Evolutionary conservation across 2,888 invertebrate species (phyloP).

Genomic region (Acanthopleura granulata): DNA sequence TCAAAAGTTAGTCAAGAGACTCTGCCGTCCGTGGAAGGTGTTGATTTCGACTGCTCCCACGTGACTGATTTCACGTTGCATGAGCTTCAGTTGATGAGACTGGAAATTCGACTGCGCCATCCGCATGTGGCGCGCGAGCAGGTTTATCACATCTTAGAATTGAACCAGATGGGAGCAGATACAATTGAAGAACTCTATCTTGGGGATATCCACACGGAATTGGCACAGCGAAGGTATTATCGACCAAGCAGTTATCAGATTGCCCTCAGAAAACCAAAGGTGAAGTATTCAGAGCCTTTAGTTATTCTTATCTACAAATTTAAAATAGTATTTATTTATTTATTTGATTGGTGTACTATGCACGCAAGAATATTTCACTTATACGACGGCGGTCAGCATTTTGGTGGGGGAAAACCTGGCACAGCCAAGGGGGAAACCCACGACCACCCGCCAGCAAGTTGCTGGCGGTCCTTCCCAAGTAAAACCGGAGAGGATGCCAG

Average conservation of each 20-base stretch:
- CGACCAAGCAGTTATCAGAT: constrained; percentile 74
- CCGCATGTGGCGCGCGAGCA: constrained; percentile 22
- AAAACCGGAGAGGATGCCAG: too few relatives aligned
- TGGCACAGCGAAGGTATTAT: constrained; percentile 70
- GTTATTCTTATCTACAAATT: too few relatives aligned
- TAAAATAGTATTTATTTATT: constrained; percentile 43
- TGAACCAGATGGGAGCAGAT: constrained; percentile 16
- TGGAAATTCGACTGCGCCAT: constrained; percentile 67
- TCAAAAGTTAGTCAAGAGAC: not conserved
- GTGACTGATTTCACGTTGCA: constrained; percentile 73
- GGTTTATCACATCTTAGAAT: constrained; percentile 15
- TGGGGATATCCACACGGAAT: constrained; percentile 73
- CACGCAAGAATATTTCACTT: too few relatives aligned
- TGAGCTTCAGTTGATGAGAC: constrained; percentile 73
- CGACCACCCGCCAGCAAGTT: too few relatives aligned
- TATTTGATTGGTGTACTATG: too few relatives aligned
- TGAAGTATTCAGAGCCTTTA: constrained; percentile 27
- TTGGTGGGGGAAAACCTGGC: too few relatives aligned
- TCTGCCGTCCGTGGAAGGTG: not conserved
- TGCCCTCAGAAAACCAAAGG: constrained; percentile 71
- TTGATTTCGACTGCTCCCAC: constrained; percentile 70
- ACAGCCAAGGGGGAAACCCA: too few relatives aligned
- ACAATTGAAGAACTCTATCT: constrained; percentile 67
- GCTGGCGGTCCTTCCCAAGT: not conserved
- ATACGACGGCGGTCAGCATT: too few relatives aligned